Base-by-base conservation (phyloP, 2,113 vertebrate species). In the Pterophyllum scalare region DNA sequence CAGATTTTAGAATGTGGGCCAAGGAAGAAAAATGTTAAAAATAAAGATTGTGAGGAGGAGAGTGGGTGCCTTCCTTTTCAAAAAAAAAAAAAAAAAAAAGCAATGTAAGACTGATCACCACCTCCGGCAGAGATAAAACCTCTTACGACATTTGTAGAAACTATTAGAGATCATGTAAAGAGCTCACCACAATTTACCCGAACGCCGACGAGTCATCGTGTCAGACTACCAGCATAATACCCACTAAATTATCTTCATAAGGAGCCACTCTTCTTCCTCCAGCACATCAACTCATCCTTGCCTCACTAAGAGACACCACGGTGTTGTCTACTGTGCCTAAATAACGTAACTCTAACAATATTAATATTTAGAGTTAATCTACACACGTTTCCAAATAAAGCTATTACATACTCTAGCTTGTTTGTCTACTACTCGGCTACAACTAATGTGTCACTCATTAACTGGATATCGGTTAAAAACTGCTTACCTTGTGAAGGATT, bases 401-500 rank as follows among this genome's bases (percentile, higher is more conserved):
- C 26, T 49, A 11, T 17, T 11, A 59, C 11, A 43, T 28, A 28
- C 1, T 3, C 9, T 4, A 31, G 35, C 59, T 31, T 17, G 33
- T 15, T 31, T 22, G 26, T 61, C 15, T 20, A 7, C 58, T 57
- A 26, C 24, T n/a, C 2, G 5, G 9, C 5, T 52, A 26, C 57
- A 62, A 54, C 20, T 15, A 6, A 5, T 31, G 31, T 26, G 7
- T 75, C 5, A 19, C n/a, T 10, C 13, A 15, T 40, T 33, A 56
- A 56, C 1, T 0, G 5, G 20, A 43, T 43, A 14, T 19, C 14
- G 2, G 10, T 43, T 3, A 20, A 59, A 33, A 1, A 31, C 19
- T 14, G 1, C 91, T 91, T 76, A 92, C 91, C 84, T 87, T 49
- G 17, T 22, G 28, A 61, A 33, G 11, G 2, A 15, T 31, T 74